Conservation (phyloP, 2,113 vertebrate genomes). For the Phalacrocorax carbo region DNA sequence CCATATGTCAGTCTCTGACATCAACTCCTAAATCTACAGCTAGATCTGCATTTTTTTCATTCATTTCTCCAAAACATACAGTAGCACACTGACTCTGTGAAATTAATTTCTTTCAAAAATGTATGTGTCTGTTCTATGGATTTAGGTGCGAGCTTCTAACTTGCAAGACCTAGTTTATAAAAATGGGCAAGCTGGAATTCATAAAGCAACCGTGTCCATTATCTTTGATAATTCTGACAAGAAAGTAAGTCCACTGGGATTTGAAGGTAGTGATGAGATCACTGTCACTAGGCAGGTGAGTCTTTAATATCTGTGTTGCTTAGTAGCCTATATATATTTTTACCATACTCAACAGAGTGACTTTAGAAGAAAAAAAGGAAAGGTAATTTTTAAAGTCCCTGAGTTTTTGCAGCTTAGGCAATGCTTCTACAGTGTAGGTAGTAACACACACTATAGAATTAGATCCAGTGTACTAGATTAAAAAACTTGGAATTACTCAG, state of each 20-base stretch:
- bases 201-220: constrained; percentile 90
- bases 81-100: not conserved
- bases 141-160: constrained; percentile 89
- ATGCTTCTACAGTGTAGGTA: not conserved
- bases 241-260: constrained; percentile 90
- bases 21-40: not conserved
- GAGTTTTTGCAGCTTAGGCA: not conserved
- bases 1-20: not conserved
- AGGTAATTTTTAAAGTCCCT: not conserved
- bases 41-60: not conserved
- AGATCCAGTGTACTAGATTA: not conserved
- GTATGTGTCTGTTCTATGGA: not conserved
- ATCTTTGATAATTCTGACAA: constrained; percentile 95
- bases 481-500: not conserved
- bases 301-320: not conserved
- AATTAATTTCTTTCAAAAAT: not conserved
- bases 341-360: not conserved
- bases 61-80: not conserved
- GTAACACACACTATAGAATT: not conserved
- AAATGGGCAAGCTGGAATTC: constrained; percentile 91
- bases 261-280: constrained; percentile 90
- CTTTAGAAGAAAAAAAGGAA: not conserved
- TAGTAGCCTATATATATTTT: not conserved
- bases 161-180: constrained; percentile 96
- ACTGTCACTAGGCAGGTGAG: constrained; percentile 91